phyloP scores from a whole-genome alignment of 2,797 vertebrate species.

The Squalus acanthias region DNA sequence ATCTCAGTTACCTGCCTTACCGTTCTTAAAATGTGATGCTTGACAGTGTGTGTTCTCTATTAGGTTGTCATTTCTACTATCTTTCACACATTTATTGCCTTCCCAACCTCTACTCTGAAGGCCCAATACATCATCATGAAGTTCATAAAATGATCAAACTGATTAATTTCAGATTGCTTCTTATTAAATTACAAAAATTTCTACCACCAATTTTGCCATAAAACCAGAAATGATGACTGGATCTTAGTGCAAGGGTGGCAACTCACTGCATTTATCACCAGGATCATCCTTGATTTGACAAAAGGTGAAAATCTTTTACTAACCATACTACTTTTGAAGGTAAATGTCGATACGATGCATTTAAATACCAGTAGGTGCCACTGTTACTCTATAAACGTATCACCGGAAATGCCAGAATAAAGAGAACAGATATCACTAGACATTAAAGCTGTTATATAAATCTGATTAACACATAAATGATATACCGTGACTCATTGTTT shows the following conservation, averaged over 20 bases:
- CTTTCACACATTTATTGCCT: background rate
- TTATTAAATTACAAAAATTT: background rate
- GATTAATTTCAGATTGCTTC: background rate
- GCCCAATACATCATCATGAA: background rate
- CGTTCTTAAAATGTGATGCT: background rate
- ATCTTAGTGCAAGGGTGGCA: background rate
- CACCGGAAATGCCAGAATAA: background rate
- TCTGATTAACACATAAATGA: conserved; percentile 32
- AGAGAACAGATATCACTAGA: background rate
- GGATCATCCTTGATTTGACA: background rate
- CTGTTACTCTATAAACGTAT: background rate
- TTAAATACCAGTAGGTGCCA: conserved; percentile 11
- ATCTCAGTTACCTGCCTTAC: background rate
- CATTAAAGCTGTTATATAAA: conserved; percentile 31
- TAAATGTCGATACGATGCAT: background rate
- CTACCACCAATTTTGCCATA: background rate
- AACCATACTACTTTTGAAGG: too few species aligned
- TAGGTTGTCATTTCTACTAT: background rate
- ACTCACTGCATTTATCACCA: background rate
- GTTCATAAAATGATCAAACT: background rate
- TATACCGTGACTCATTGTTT: conserved; percentile 25
- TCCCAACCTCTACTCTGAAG: background rate
- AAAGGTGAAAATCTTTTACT: background rate
- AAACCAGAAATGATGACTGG: background rate
- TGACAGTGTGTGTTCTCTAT: background rate